Evolutionary conservation across 1,140 invertebrate species (phyloP), one percentile per base, ranked within the genome.

Genomic region (Pachypeltis micranthus): DNA sequence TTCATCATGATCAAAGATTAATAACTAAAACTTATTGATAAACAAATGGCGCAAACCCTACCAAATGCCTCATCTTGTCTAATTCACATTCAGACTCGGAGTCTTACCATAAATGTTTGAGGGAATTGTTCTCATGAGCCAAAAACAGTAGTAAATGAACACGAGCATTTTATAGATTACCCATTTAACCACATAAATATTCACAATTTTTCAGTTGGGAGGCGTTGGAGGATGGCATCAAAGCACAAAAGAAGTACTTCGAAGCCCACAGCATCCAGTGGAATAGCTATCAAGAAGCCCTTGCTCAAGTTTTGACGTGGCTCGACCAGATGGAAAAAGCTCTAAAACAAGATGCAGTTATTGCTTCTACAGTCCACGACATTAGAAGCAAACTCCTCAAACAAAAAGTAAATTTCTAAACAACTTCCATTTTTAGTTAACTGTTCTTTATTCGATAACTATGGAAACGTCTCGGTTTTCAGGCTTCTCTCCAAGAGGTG

Each of bases 401-500:
- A 72, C 84, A 88, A 68, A 93, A 93, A 76, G 82, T 84, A 70
- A n/a, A n/a, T n/a, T n/a, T n/a, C n/a, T n/a, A n/a, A n/a, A n/a
- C n/a, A n/a, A 67, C 28, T 2, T n/a, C 56, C 29, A 10, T 23
- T 12, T 7, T n/a, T n/a, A n/a, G n/a, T n/a, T n/a, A n/a, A 16
- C 10, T 44, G n/a, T 44, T 44, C 34, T 44, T 10, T 12, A n/a
- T 10, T 44, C 34, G n/a, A 12, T 10, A 10, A 44, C 34, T 12
- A 44, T 44, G 4, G 14, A 61, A 3, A 14, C 14, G 14, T 39
- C 21, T 23, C 12, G 1, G 25, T 12, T 58, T 51, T 39, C 67
- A 84, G 81, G 85, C 86, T 1, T 77, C 85, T 44, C 79, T 91
- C 26, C 92, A 96, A 79, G 94, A 97, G 76, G 91, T 94, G 16